Conservation (phyloP, 2,797 vertebrate species). For the Novumbra hubbsi region DNA sequence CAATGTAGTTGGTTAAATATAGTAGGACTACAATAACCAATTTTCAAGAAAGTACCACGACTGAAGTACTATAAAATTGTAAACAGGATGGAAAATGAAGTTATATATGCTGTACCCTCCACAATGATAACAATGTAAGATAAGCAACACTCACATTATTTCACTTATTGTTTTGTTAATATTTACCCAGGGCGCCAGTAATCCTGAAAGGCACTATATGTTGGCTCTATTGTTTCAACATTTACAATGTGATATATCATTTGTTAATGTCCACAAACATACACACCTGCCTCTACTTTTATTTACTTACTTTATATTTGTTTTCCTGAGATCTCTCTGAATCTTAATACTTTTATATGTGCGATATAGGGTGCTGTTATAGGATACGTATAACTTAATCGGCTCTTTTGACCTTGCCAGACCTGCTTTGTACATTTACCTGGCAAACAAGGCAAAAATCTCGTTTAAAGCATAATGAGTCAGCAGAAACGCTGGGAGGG, state of each 20-base stretch:
- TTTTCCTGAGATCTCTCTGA: neutral
- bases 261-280: neutral
- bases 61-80: too few relatives aligned
- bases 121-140: too few relatives aligned
- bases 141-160: too few relatives aligned
- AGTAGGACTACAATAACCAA: too few relatives aligned
- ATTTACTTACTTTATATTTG: neutral
- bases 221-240: neutral
- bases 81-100: too few relatives aligned
- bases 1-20: too few relatives aligned
- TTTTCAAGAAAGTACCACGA: too few relatives aligned
- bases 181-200: neutral
- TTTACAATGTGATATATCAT: too few relatives aligned
- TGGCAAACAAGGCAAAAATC: conserved; percentile 27
- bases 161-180: neutral
- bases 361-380: neutral
- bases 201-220: too few relatives aligned
- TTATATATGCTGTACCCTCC: too few relatives aligned
- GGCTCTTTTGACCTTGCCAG: conserved; percentile 34
- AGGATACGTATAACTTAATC: neutral
- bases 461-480: conserved; percentile 24
- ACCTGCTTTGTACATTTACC: conserved; percentile 2
- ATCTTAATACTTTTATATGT: conserved; percentile 12
- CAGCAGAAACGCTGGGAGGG: conserved; percentile 29
- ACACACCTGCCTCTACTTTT: neutral